Evolutionary conservation across 2,888 invertebrate species (phyloP).

Genomic region (Catocala fraxini): DNA sequence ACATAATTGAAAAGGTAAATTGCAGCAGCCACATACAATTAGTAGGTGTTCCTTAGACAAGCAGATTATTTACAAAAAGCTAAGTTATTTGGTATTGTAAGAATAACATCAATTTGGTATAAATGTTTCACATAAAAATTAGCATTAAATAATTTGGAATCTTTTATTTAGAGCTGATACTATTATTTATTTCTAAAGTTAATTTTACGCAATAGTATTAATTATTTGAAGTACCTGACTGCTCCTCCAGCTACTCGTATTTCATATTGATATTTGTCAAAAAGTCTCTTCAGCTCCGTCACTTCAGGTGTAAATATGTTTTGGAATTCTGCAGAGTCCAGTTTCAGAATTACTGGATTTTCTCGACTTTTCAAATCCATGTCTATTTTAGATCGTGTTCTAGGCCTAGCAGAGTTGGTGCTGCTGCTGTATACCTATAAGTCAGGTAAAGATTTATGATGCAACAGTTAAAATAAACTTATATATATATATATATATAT

Average conservation of each 20-base stretch:
- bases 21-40: too few relatives aligned
- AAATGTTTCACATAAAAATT: too few relatives aligned
- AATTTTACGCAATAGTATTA: too few relatives aligned
- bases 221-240: slow-evolving; percentile 88
- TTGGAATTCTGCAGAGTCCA: slow-evolving; percentile 92
- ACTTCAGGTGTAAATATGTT: slow-evolving; percentile 95
- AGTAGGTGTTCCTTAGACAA: too few relatives aligned
- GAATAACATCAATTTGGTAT: too few relatives aligned
- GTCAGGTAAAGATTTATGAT: not conserved
- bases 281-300: slow-evolving; percentile 90
- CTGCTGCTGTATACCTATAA: slow-evolving; percentile 52
- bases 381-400: slow-evolving; percentile 66
- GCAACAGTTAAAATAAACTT: not conserved
- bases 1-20: too few relatives aligned
- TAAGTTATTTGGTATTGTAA: too few relatives aligned
- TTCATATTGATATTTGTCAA: slow-evolving; percentile 94
- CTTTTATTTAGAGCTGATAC: too few relatives aligned
- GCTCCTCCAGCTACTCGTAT: slow-evolving; percentile 98
- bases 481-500: too few relatives aligned
- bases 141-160: too few relatives aligned
- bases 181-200: too few relatives aligned
- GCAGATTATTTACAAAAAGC: too few relatives aligned
- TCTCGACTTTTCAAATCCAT: slow-evolving; percentile 77
- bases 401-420: slow-evolving; percentile 47
- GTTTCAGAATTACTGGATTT: slow-evolving; percentile 90